Conservation (phyloP, 2,888 invertebrate genomes). For the Zelleria hepariella region DNA sequence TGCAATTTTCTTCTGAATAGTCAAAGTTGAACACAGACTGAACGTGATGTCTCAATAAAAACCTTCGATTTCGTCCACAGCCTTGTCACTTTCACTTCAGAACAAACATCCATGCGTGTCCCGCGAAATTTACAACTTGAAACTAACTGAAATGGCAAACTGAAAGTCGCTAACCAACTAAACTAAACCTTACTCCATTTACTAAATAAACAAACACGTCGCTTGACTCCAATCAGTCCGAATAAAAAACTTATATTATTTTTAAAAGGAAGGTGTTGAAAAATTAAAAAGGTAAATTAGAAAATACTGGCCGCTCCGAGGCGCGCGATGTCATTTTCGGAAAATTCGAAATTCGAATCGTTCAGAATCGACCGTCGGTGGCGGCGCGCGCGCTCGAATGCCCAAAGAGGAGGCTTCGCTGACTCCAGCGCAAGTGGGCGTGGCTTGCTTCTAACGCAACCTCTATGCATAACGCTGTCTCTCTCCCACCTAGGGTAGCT, state of each 20-base stretch:
- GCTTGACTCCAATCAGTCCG: neutral
- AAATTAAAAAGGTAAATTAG: neutral
- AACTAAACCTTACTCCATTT: neutral
- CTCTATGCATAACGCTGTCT: conserved; percentile 45
- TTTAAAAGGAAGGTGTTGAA: neutral
- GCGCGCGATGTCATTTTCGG: conserved; percentile 44
- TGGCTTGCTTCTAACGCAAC: conserved; percentile 66
- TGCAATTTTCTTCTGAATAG: conserved; percentile 23
- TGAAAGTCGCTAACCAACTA: conserved; percentile 24
- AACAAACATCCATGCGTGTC: conserved; percentile 35
- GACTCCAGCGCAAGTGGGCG: conserved; percentile 51
- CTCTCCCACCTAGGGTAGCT: conserved; percentile 17
- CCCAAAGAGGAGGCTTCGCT: conserved; percentile 58
- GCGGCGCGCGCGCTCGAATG: conserved; percentile 70
- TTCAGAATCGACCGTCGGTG: conserved; percentile 41
- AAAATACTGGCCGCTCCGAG: conserved; percentile 14
- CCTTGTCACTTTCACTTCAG: conserved; percentile 52
- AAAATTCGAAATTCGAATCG: conserved; percentile 21
- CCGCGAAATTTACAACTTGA: conserved; percentile 32
- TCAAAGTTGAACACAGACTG: conserved; percentile 37
- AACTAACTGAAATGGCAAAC: conserved; percentile 57
- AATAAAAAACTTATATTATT: neutral
- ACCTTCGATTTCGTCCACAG: conserved; percentile 57
- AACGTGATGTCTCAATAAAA: conserved; percentile 35
- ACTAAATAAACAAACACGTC: neutral